phyloP scores from a whole-genome alignment of 2,888 invertebrate species.

The Metacarcinus magister region DNA sequence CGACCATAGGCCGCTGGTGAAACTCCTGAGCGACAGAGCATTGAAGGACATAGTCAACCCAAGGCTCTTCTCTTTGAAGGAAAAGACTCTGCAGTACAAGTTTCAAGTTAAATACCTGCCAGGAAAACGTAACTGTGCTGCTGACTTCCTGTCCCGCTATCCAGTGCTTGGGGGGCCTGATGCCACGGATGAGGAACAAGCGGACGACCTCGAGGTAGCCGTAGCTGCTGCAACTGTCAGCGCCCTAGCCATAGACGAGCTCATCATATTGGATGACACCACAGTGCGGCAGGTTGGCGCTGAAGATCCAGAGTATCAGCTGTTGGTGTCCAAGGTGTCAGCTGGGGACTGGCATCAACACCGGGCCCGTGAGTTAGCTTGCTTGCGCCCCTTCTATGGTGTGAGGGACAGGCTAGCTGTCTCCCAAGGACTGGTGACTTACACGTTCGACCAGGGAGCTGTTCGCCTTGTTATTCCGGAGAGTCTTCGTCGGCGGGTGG shows the following conservation, averaged over 20 bases:
- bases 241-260: background rate
- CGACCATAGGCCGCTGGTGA: slow-evolving; percentile 39
- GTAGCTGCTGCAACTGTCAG: background rate
- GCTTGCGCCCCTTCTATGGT: background rate
- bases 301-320: background rate
- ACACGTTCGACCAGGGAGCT: no score
- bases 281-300: background rate
- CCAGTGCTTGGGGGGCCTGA: background rate
- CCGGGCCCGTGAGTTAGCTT: background rate
- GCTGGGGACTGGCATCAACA: background rate
- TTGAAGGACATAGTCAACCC: background rate
- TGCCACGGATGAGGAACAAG: background rate
- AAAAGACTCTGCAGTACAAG: slow-evolving; percentile 29
- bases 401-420: no score
- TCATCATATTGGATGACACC: background rate
- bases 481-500: background rate
- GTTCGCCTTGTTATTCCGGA: slow-evolving; percentile 22
- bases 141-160: slow-evolving; percentile 8
- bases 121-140: slow-evolving; percentile 16
- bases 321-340: no score
- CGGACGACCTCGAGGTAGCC: background rate
- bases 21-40: background rate
- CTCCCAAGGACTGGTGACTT: no score
- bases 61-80: background rate
- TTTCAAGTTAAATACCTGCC: slow-evolving; percentile 28